Conservation (phyloP, 2,888 invertebrate species). For the Cinara cedri region DNA sequence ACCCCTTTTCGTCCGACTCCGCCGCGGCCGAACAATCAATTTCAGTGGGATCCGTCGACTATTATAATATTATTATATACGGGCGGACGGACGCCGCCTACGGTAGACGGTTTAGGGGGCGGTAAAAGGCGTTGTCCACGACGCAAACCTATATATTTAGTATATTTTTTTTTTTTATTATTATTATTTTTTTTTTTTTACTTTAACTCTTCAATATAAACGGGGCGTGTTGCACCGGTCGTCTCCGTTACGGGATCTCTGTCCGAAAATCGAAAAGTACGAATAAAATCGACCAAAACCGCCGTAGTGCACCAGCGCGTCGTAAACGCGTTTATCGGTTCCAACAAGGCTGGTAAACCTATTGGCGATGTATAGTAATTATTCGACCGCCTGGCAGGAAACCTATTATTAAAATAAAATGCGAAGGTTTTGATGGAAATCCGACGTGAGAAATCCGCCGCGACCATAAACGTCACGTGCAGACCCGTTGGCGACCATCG, state of each 20-base stretch:
- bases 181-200: background rate
- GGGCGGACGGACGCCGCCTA: background rate
- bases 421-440: too few relatives aligned
- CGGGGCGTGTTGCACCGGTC: slow-evolving; percentile 5
- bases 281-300: too few relatives aligned
- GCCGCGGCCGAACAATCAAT: background rate
- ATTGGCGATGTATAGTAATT: too few relatives aligned
- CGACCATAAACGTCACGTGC: too few relatives aligned
- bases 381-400: too few relatives aligned
- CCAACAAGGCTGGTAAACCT: too few relatives aligned
- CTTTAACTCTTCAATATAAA: background rate
- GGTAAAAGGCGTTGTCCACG: slow-evolving; percentile 23
- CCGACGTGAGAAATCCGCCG: too few relatives aligned
- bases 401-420: too few relatives aligned
- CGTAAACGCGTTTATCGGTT: too few relatives aligned
- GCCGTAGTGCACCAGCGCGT: too few relatives aligned
- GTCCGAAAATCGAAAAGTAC: background rate
- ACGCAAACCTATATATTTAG: background rate
- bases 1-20: background rate
- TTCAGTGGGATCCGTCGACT: too few relatives aligned
- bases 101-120: background rate
- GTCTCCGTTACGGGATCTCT: background rate
- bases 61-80: background rate
- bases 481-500: too few relatives aligned
- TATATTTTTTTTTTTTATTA: background rate